A percentile compares a stretch with the other conserved stretches of the same genome.
phyloP scores from a whole-genome alignment of 2,113 vertebrate genomes.

The Phrynosoma blainvillii region DNA sequence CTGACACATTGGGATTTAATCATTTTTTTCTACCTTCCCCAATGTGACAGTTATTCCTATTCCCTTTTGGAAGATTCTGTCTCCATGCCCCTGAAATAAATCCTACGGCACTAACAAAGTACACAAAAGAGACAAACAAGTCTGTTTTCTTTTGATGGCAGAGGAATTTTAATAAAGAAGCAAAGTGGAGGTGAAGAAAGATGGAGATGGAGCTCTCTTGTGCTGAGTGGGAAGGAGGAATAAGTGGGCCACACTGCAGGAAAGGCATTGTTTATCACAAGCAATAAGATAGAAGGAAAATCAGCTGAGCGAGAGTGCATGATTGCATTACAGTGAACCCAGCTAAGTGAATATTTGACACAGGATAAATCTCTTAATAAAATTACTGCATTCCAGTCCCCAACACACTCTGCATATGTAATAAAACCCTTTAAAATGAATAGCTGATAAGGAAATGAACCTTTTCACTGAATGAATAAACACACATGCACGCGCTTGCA shows the following conservation, averaged over 20 bases:
- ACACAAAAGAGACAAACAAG: background rate
- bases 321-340: constrained; percentile 50
- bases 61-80: background rate
- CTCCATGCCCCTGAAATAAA: background rate
- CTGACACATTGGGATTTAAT: background rate
- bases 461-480: constrained; percentile 64
- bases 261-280: constrained; percentile 61
- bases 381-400: constrained; percentile 57
- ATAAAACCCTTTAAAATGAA: constrained; percentile 62
- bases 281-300: constrained; percentile 55
- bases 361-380: constrained; percentile 72
- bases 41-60: background rate
- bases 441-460: constrained; percentile 66
- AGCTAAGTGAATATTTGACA: constrained; percentile 64
- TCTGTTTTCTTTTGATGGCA: background rate
- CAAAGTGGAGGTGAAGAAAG: background rate
- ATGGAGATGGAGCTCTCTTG: accelerated
- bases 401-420: constrained; percentile 62
- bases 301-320: constrained; percentile 60
- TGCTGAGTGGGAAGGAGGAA: background rate
- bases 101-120: background rate
- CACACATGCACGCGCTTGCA: constrained; percentile 49
- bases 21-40: background rate
- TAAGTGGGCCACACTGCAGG: background rate
- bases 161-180: background rate